Base-by-base conservation (phyloP, 2,888 invertebrate genomes). In the Cephonodes hylas region DNA sequence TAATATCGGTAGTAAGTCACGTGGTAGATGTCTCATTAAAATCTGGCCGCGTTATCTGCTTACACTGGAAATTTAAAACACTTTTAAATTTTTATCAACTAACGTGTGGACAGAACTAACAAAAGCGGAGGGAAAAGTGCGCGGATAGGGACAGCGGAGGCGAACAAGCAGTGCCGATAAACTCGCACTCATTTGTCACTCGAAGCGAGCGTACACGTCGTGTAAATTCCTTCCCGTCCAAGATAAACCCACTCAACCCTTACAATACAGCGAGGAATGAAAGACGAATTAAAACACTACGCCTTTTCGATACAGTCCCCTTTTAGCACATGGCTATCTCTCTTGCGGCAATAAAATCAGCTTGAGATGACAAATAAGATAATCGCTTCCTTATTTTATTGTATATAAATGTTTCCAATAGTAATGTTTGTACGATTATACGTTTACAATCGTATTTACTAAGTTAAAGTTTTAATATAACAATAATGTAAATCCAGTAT, bases 131-230 rank as follows among this genome's bases (percentile, higher is more conserved):
- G 73, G 78, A 77, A 53, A 76, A 79, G 81, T 79, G 74, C 69
- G 70, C 71, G 75, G 73, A 70, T 75, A 75, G 75, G 77, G 77
- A 81, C 81, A 80, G 75, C 74, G n/a, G 75, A 71, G 76, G 74
- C 69, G 72, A 65, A 64, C 73, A 75, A 75, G 74, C 70, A 70
- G 65, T 63, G 60, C 68, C 80, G 90, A 89, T 90, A 91, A 89
- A 84, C 76, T 64, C 80, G 74, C 79, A 75, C 85, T 91, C 91
- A 91, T 91, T 91, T 91, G 91, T 91, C 91, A 91, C 88, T 78
- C 76, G 77, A 75, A 80, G 81, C 85, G 81, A 80, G 83, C 80
- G 84, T 76, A 79, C 76, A 80, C 81, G 83, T 81, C 88, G 84
- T 88, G 90, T 89, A 88, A 86, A 91, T 91, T 89, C 88, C 83